These are phyloP conservation scores for Tetragonula clypearis DNA, from an alignment of 1,140 invertebrate genomes.

Conservation along the genomic window DNA sequence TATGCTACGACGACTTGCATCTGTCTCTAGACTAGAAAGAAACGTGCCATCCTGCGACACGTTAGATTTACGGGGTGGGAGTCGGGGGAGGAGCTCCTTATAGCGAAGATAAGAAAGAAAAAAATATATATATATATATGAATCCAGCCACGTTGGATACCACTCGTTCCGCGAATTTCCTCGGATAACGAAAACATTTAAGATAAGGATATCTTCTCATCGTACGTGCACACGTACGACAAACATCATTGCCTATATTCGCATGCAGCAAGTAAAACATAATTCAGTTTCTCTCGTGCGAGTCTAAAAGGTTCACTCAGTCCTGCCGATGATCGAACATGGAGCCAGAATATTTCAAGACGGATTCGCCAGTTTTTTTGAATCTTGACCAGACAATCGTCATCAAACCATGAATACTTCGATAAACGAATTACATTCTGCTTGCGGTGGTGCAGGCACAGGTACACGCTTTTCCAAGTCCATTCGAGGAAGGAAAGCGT, in stretches of 20 bases:
- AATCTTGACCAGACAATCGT: neutral
- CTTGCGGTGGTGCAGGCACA: conserved; percentile 81
- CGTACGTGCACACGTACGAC: neutral
- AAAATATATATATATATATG: neutral
- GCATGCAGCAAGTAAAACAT: conserved; percentile 3
- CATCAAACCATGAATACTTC: conserved; percentile 81
- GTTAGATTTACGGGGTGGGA: conserved; percentile 41
- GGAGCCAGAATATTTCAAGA: neutral
- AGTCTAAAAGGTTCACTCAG: conserved; percentile 10
- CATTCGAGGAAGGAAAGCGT: conserved; percentile 82
- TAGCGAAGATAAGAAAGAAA: conserved; percentile 25
- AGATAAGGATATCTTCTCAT: neutral
- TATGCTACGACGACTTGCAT: conserved; percentile 66
- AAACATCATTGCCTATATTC: neutral
- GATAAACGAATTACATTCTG: conserved; percentile 83
- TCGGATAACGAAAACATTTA: neutral
- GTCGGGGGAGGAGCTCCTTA: conserved; percentile 4
- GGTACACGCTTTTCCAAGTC: conserved; percentile 84
- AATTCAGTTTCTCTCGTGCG: conserved; percentile 34
- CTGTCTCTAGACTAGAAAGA: conserved; percentile 78
- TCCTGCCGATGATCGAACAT: neutral
- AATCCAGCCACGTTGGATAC: conserved; percentile 16
- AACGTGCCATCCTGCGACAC: conserved; percentile 56
- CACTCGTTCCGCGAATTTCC: neutral
- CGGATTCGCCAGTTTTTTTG: neutral